Base-by-base conservation (phyloP, 2,113 vertebrate genomes). In the Verasper variegatus region DNA sequence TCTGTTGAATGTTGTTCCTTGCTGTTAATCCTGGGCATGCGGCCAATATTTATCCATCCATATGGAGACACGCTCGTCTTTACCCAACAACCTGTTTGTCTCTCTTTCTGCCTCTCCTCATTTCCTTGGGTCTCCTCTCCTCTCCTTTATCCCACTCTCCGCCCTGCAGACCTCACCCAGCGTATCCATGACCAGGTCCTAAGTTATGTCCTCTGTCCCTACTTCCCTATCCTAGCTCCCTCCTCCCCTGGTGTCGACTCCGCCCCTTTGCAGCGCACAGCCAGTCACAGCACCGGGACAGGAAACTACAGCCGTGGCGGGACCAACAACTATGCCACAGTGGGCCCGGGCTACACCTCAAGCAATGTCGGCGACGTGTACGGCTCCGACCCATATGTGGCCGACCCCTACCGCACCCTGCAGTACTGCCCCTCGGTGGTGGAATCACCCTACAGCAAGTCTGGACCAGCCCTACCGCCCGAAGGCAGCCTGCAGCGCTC, bases 191-290 rank as follows among this genome's bases (percentile, higher is more conserved):
- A 98, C 91, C 97, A 97, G 92, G 93, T 97, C 96, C 96, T 99
- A 96, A 98, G 95, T 95, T 96, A 97, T 96, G 96, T 97, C 95
- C 96, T 98, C 95, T 98, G 96, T 98, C 96, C 97, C 95, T 96
- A 96, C 97, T 98, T 97, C 97, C 96, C 96, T 95, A 89, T 94
- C 95, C 87, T 97, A 99, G 98, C 98, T 96, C 98, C 97, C 90
- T 98, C 97, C 94, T 99, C 98, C 95, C 98, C 98, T 75, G 98
- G 96, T 97, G 97, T 98, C 94, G 97, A 99, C 97, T 98, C 97
- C 96, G 94, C 94, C 95, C 96, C 98, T 95, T 97, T 99, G 96
- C 98, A 99, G 97, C 96, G 98, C 94, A 96, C 97, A 93, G 96
- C 95, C 92, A 98, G 97, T 88, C 98, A 97, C 89, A 95, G 95